These are phyloP conservation scores for Margarornis squamiger DNA, from an alignment of 2,797 vertebrate genomes.

Conservation along the genomic window DNA sequence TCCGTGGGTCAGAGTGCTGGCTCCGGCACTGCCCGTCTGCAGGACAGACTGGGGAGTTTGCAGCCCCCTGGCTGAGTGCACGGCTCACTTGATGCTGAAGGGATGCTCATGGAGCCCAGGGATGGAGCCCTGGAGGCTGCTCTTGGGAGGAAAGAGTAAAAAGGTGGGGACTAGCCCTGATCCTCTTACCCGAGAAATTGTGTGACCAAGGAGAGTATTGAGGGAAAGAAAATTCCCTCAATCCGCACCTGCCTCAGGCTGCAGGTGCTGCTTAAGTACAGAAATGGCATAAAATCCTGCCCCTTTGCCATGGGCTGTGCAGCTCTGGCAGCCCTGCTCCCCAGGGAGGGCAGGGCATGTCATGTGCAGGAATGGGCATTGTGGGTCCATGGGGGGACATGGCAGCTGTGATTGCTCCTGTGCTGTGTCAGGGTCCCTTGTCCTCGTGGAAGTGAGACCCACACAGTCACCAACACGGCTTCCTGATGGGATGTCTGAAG, in stretches of 20 bases:
- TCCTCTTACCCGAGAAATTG: neutral
- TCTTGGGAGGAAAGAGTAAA: neutral
- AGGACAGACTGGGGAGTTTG: neutral
- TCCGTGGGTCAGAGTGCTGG: neutral
- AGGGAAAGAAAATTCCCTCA: neutral
- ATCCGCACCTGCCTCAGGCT: neutral
- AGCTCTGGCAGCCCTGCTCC: neutral
- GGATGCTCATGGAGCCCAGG: neutral
- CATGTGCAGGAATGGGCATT: neutral
- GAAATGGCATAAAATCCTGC: neutral
- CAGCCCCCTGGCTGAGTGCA: neutral
- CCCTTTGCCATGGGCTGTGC: neutral
- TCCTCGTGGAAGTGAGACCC: no score
- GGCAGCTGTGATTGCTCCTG: neutral
- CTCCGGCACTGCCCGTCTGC: fast-evolving
- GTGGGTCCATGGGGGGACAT: fast-evolving
- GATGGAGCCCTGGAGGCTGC: neutral
- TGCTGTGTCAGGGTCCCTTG: no score
- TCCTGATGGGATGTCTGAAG: no score
- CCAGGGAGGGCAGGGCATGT: neutral
- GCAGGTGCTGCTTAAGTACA: neutral
- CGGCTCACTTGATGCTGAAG: neutral
- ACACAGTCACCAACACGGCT: no score
- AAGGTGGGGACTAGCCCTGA: neutral
- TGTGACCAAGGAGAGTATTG: neutral